phyloP scores from a whole-genome alignment of 2,888 invertebrate genomes.

The Caenorhabditis panamensis region DNA sequence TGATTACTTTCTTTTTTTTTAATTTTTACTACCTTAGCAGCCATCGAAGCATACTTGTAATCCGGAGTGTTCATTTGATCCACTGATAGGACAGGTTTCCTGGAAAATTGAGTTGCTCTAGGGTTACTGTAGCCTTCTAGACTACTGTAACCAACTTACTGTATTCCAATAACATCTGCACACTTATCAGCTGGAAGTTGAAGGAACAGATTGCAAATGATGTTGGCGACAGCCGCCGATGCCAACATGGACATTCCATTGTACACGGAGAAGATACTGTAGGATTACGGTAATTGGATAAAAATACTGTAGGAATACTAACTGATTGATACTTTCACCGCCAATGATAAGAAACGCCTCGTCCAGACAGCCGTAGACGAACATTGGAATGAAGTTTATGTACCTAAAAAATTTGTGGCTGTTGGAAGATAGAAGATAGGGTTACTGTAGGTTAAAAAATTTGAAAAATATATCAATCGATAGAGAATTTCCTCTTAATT shows the following conservation, averaged over 20 bases:
- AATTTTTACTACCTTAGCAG: conserved; percentile 25
- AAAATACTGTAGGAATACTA: background rate
- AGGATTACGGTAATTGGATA: conserved; percentile 5
- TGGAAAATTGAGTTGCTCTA: no score
- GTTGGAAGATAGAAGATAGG: background rate
- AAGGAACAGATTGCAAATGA: conserved; percentile 50
- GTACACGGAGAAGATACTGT: conserved; percentile 59
- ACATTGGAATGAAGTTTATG: conserved; percentile 56
- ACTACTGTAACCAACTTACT: conserved; percentile 11
- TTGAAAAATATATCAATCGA: no score
- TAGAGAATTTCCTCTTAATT: no score
- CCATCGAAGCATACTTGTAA: conserved; percentile 20
- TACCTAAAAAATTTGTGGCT: conserved; percentile 36
- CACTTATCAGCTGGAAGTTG: conserved; percentile 51
- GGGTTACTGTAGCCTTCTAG: no score
- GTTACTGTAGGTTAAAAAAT: conserved; percentile 5
- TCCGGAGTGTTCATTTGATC: conserved; percentile 60
- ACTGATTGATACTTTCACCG: conserved; percentile 58
- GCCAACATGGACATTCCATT: conserved; percentile 64
- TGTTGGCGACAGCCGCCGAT: conserved; percentile 57
- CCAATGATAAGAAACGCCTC: conserved; percentile 57
- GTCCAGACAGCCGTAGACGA: conserved; percentile 52
- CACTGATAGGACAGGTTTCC: conserved; percentile 40
- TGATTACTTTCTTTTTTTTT: background rate
- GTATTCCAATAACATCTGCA: conserved; percentile 33